A percentile compares a stretch with the other conserved stretches of the same genome.
Evolutionary conservation across 2,113 vertebrate species (phyloP).

Genomic region (Hemiprocne comata): DNA sequence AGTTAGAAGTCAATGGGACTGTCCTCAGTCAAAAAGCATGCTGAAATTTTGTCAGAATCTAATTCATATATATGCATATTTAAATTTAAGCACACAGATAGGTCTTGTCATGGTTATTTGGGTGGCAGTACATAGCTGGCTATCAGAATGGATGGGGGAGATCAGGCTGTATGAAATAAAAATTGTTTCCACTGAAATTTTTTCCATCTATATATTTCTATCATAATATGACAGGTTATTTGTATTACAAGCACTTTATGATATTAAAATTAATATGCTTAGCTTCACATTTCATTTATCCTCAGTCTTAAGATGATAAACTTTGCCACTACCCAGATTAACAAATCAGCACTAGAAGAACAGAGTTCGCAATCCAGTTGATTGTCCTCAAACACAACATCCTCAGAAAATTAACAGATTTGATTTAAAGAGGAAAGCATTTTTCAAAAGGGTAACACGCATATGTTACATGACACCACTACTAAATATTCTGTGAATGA

Average conservation of each 20-base stretch:
- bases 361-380: background rate
- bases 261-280: conserved; percentile 45
- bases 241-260: conserved; percentile 2
- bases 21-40: background rate
- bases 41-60: background rate
- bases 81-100: background rate
- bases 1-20: background rate
- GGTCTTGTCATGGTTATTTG: background rate
- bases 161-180: background rate
- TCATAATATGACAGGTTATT: background rate
- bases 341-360: background rate
- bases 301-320: background rate
- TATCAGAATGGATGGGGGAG: background rate
- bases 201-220: background rate
- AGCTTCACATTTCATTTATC: background rate
- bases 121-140: background rate
- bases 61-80: background rate
- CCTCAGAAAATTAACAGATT: background rate
- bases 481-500: background rate
- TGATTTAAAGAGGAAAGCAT: background rate
- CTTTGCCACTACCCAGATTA: conserved; percentile 5
- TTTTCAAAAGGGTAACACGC: background rate
- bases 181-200: background rate
- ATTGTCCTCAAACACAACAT: background rate
- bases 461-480: background rate